Base-by-base conservation (phyloP, 2,113 vertebrate species). In the Arizona elegans region DNA sequence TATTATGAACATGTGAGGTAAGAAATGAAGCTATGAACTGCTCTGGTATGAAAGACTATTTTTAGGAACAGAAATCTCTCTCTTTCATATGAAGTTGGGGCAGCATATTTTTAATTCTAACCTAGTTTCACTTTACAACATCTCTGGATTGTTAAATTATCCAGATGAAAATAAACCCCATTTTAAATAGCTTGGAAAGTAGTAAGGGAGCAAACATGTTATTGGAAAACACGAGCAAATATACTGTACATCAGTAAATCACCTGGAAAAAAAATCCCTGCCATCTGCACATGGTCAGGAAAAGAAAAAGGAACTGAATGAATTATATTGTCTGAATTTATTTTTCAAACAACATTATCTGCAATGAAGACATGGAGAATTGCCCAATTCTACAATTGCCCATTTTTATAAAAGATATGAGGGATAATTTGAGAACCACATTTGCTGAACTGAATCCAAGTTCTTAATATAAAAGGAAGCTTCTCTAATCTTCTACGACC, bases 361-460 rank as follows among this genome's bases (percentile, higher is more conserved):
- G 90, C 90, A 92, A 92, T 93, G 92, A 52, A 9, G 91, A 86
- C 33, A 86, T 89, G 75, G 93, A 96, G 94, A 92, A 0, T 6
- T 53, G 26, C 23, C 38, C 1, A 11, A 85, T 0, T 56, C 58
- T 87, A 65, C 17, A 15, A 10, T 62, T 52, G 24, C 3, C 15
- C 75, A 21, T 91, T 94, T 93, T 50, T 56, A 43, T 94, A 92
- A 96, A 96, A 93, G 11, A 33, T 90, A 33, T 93, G 91, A 90
- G 92, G 65, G 50, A 23, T 95, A 55, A 94, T 88, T 88, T 93
- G 65, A 33, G 21, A 23, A 75, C 50, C 92, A 19, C 65, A 85
- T 93, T 93, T 87, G 62, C 38, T 0, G 0, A 10, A 92, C 2
- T 94, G 95, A 92, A 94, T 95, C 13, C 91, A 47, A 52, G 56